Evolutionary conservation across 2,888 invertebrate genomes (phyloP), one percentile per base, ranked within the genome.

Genomic region (Diploptera punctata): DNA sequence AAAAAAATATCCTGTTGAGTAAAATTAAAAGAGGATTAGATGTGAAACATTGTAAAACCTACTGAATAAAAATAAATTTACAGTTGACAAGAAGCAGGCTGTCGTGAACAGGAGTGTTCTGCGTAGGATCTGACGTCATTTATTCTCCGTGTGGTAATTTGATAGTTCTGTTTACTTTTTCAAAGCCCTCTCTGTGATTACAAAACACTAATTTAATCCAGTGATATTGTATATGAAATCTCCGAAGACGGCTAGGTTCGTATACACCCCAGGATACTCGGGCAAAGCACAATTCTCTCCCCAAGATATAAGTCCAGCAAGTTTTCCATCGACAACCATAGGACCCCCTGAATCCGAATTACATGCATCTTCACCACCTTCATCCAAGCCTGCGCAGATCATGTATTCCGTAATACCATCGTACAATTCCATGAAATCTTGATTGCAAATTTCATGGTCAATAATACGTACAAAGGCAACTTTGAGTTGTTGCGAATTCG

Each of bases 281-380:
- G 74, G 18, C 54, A 60, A 54, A 44, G 79, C 82, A 52, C 83
- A 84, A 29, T 80, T 80, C 16, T 67, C 73, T 44, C 83, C 84
- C 81, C 82, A 84, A 10, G 83, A 83, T 0, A 83, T 83, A 57
- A 83, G 54, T 68, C 83, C 83, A 2, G 81, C 79, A 0, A 81
- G 72, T 3, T 76, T 76, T 4, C 77, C 76, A 0, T 78, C 67
- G 3, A 75, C 69, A 9, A 77, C 77, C 13, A 76, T 65, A 61
- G 83, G 83, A 18, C 84, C 84, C 74, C 83, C 84, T 2, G 81
- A 82, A 71, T 83, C 83, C 72, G 83, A 86, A 82, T 87, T 86
- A 70, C 87, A 87, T 65, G 87, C 84, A 78, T 87, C 87, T 62
- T 85, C 84, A 9, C 38, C 38, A 9, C 38, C 38, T 13, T 38